Evolutionary conservation across 2,888 invertebrate genomes (phyloP).

Genomic region (Luperina nickerlii): DNA sequence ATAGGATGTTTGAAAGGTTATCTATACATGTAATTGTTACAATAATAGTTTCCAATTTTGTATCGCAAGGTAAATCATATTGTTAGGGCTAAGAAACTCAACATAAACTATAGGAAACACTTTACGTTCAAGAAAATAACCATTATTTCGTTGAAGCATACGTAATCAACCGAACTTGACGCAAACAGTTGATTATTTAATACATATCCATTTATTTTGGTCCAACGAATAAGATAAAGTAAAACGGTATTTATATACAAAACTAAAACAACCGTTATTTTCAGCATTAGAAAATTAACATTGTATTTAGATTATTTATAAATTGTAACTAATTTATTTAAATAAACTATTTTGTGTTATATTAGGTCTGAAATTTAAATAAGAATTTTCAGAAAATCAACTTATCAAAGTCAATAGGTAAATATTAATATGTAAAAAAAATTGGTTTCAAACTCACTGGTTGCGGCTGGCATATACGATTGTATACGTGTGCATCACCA

Average conservation of each 20-base stretch:
- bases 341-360: slow-evolving; percentile 8
- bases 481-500: not conserved
- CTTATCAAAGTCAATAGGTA: not conserved
- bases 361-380: slow-evolving; percentile 11
- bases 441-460: not conserved
- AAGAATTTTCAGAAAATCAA: not conserved
- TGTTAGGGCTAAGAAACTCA: not conserved
- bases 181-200: not conserved
- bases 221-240: not conserved
- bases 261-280: not conserved
- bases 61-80: not conserved
- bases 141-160: not conserved
- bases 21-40: not conserved
- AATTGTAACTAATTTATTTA: not conserved
- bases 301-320: not conserved
- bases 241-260: too few species aligned
- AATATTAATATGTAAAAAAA: not conserved
- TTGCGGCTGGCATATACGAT: not conserved
- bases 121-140: not conserved
- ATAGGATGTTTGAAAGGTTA: not conserved
- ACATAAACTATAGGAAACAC: not conserved
- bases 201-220: not conserved
- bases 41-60: slow-evolving; percentile 6
- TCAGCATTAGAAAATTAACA: not conserved
- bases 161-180: not conserved